Conservation (phyloP, 2,888 invertebrate genomes). For the Epirrhoe alternata region DNA sequence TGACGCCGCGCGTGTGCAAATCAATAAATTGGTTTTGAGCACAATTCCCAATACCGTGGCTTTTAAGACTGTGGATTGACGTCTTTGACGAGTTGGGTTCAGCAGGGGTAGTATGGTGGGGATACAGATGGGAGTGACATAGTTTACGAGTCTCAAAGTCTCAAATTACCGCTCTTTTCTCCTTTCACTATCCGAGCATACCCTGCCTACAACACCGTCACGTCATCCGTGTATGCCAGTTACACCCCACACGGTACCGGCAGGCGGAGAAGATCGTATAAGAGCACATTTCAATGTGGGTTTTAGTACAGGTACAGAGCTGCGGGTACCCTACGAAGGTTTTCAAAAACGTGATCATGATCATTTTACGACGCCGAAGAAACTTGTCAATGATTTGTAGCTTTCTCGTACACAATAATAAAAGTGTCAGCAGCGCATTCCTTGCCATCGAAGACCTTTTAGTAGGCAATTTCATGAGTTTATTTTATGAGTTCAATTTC, state of each 20-base stretch:
- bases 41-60: background rate
- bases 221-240: background rate
- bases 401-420: background rate
- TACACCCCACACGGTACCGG: background rate
- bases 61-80: background rate
- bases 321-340: background rate
- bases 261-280: background rate
- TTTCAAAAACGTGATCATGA: background rate
- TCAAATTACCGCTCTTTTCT: background rate
- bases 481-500: no score
- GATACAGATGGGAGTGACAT: background rate
- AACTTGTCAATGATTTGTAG: background rate
- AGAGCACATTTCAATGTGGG: background rate
- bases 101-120: background rate
- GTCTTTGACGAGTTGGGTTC: background rate
- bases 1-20: background rate
- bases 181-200: background rate
- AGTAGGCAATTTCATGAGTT: no score
- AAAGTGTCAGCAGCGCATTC: background rate
- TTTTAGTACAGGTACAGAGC: background rate
- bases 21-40: background rate
- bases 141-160: background rate
- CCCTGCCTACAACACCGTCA: background rate
- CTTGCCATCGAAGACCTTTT: background rate
- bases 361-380: background rate